Conservation (phyloP, 2,888 invertebrate genomes). For the Phragmatobia fuliginosa region DNA sequence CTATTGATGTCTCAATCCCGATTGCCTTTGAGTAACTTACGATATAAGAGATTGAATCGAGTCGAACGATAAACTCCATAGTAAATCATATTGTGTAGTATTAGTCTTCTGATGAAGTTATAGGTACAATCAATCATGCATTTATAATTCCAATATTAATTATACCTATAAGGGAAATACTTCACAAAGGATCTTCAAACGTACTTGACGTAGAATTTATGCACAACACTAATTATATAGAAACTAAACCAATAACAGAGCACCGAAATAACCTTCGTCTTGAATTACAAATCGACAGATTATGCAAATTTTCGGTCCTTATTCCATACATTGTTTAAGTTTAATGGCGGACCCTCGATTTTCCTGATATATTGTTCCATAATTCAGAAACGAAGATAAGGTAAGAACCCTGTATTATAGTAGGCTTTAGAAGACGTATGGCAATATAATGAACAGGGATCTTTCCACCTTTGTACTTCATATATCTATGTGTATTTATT, state of each 20-base stretch:
- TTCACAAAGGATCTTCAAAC: slow-evolving; percentile 9
- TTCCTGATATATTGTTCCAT: slow-evolving; percentile 44
- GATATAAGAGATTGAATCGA: no score
- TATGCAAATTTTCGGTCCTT: slow-evolving; percentile 52
- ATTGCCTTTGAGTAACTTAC: no score
- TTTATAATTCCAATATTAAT: background rate
- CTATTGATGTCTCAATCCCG: no score
- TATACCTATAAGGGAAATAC: background rate
- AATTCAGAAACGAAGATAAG: slow-evolving; percentile 25
- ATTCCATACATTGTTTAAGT: slow-evolving; percentile 57
- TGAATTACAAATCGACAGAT: slow-evolving; percentile 54
- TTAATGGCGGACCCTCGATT: slow-evolving; percentile 52
- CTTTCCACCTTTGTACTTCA: background rate
- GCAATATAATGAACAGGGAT: background rate
- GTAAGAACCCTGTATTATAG: slow-evolving; percentile 32
- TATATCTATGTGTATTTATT: background rate
- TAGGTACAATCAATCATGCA: background rate
- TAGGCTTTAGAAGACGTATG: slow-evolving; percentile 12
- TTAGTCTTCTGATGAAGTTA: background rate
- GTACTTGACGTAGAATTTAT: slow-evolving; percentile 27
- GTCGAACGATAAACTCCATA: no score
- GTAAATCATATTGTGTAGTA: background rate
- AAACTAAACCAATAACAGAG: slow-evolving; percentile 49
- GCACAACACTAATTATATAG: slow-evolving; percentile 38
- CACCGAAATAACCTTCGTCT: slow-evolving; percentile 36